phyloP scores from a whole-genome alignment of 1,140 invertebrate genomes.

The Caenorhabditis tropicalis region DNA sequence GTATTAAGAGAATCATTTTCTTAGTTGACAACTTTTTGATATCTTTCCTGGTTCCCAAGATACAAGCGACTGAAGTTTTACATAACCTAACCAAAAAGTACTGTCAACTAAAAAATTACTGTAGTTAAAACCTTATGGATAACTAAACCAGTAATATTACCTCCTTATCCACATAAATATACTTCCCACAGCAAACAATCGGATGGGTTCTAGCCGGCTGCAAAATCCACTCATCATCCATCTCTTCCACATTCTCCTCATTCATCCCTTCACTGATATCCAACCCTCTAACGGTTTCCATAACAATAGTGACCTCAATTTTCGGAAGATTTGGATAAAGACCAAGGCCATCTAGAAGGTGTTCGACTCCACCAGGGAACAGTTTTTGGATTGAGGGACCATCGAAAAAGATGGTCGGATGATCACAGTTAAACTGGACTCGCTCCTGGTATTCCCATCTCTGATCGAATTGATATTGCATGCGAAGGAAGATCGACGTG shows the following conservation, averaged over 20 bases:
- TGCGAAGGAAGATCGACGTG: background rate
- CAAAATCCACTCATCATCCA: slow-evolving; percentile 28
- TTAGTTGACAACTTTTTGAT: too few species aligned
- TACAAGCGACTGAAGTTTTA: too few species aligned
- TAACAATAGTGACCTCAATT: background rate
- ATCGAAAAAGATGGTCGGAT: background rate
- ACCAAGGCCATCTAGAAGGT: slow-evolving; percentile 2
- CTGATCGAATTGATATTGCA: background rate
- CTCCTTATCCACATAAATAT: slow-evolving; percentile 15
- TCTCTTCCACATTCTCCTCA: background rate
- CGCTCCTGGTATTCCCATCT: background rate
- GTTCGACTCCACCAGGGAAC: slow-evolving; percentile 18
- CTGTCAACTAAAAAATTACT: too few species aligned
- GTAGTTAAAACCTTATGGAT: too few species aligned
- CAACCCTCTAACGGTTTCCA: background rate
- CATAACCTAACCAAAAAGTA: too few species aligned
- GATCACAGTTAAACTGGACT: background rate
- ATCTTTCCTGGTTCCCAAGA: too few species aligned
- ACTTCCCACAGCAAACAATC: slow-evolving; percentile 24
- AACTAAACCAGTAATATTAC: too few species aligned
- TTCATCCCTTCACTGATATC: background rate
- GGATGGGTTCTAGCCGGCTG: background rate
- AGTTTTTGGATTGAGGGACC: background rate
- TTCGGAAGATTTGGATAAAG: background rate
- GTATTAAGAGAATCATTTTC: too few species aligned